Evolutionary conservation across 2,888 invertebrate species (phyloP), one percentile per base, ranked within the genome.

Genomic region (Archaeoteleia sp.): DNA sequence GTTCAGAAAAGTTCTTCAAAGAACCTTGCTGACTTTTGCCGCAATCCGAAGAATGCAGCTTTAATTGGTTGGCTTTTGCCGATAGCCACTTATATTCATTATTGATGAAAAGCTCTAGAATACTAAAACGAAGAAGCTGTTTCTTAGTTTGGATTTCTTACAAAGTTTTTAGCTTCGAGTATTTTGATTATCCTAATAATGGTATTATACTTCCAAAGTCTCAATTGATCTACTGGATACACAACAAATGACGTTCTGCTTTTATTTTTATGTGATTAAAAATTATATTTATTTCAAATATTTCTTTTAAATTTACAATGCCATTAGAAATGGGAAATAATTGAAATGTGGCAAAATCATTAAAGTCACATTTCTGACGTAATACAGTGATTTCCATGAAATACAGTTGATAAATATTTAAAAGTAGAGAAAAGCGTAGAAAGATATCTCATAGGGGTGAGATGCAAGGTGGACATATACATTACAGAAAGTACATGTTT

Each of bases 401-500:
- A 20, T 15, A 23, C 35, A 25, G 9, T 15, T 14, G 17, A 14
- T 46, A 30, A 32, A 42, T 48, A 34, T 48, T 58, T 40, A 39
- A 63, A 49, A 51, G 45, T 32, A 45, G 39, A 25, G 39, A 17
- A 49, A 39, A 60, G 60, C 8, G 3, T 10, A 34, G 55, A 62
- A 68, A 67, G 57, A 58, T 63, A 63, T 51, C 37, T 37, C 42
- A n/a, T n/a, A n/a, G 25, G 23, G 29, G 39, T 35, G 15, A 43
- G 63, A 8, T 43, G 42, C 39, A 60, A 46, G 63, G 60, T 66
- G 67, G 67, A 74, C 70, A 70, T 71, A 72, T 66, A 70, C 71
- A 74, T 71, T 67, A 69, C 70, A 67, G 72, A 72, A 73, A 74
- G 74, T 73, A 71, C 71, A 74, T 72, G 73, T 74, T 74, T 74